Evolutionary conservation across 2,797 vertebrate genomes (phyloP), one percentile per base, ranked within the genome.

Genomic region (Molossus alvarezi): DNA sequence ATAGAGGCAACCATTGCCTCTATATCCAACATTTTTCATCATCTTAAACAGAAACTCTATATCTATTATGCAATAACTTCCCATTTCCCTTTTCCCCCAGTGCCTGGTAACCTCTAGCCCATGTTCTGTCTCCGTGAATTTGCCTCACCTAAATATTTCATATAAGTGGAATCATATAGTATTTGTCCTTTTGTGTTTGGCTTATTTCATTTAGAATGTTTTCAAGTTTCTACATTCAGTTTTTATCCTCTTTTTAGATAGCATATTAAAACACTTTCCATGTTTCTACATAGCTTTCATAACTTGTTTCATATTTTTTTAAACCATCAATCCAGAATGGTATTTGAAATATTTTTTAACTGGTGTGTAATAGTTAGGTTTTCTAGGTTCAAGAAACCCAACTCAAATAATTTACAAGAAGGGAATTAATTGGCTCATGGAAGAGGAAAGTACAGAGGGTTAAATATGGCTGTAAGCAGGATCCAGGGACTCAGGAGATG

Each of bases 151-250:
- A 60, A 29, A 55, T 89, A 60, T 77, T 57, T 65, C 18, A 53
- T 60, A 12, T 75, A 58, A 91, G 60, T 91, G 41, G 69, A 76
- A 15, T 88, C 51, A 53, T 73, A 79, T 21, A 93, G 51, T 85
- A 51, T 67, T 75, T 79, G 53, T 33, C 37, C 10, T 23, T 69
- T 87, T 90, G 8, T 82, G 29, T 76, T 77, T 90, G 29, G 41
- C n/a, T 84, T 89, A 79, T 85, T 92, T 85, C 37, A 57, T 9
- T 92, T 45, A 80, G 73, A 72, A 45, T 92, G 48, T 84, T 88
- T 84, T 89, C 25, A 79, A 67, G 58, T 18, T 85, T 90, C 20
- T 90, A 27, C 17, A 8, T 80, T 58, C 25, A 64, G 23, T 77
- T 84, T 88, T 94, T 84, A 65, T 71, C 45, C 17, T 80, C 57